Conservation (phyloP, 2,113 vertebrate genomes). For the Phyllostomus hastatus region DNA sequence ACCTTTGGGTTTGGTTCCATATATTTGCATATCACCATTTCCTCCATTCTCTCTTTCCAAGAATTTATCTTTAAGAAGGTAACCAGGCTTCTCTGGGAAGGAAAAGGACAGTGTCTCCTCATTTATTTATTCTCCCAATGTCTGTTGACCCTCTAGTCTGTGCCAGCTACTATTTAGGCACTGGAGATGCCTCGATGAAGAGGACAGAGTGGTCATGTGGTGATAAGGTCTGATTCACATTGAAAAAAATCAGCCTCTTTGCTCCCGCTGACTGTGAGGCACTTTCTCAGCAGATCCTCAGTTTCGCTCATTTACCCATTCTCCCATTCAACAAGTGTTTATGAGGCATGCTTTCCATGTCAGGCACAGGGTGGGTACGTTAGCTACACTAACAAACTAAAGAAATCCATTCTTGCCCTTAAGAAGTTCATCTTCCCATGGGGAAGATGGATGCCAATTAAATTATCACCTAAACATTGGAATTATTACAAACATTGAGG, state of each 20-base stretch:
- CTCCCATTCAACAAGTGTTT: not conserved
- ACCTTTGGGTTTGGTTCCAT: not conserved
- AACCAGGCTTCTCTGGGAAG: not conserved
- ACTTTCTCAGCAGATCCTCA: not conserved
- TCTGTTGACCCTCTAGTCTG: not conserved
- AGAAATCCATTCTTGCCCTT: not conserved
- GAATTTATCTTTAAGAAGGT: not conserved
- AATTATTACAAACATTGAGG: not conserved
- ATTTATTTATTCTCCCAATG: not conserved
- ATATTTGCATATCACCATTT: not conserved
- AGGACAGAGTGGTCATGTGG: not conserved
- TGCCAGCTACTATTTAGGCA: not conserved
- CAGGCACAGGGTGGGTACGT: not conserved
- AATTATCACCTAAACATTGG: not conserved
- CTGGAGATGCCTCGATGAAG: not conserved
- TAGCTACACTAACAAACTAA: not conserved
- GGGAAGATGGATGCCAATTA: not conserved
- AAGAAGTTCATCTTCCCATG: not conserved
- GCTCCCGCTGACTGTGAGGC: not conserved
- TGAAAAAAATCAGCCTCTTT: not conserved
- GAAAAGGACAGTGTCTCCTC: not conserved
- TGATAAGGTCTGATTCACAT: not conserved
- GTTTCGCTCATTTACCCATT: not conserved
- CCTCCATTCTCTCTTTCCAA: not conserved
- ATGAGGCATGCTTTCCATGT: not conserved